Conservation (phyloP, 2,888 invertebrate genomes). For the Toxonevra muliebris region DNA sequence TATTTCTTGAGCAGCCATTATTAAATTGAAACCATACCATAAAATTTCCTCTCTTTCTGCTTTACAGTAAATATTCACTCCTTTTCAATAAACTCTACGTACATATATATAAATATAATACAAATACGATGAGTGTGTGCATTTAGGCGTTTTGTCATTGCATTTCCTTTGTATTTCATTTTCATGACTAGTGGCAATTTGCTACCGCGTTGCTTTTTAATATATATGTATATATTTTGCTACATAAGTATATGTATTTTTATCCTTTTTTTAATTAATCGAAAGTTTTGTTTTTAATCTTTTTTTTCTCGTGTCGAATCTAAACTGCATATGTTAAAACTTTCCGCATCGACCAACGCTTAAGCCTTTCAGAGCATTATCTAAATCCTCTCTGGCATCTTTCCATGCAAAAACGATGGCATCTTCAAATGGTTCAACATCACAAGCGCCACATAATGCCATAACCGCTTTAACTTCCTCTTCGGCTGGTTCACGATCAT, state of each 20-base stretch:
- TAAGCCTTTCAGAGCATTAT: conserved; percentile 60
- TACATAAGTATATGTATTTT: neutral
- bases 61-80: neutral
- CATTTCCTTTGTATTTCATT: too few species aligned
- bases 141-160: too few species aligned
- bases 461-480: conserved; percentile 84
- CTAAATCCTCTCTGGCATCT: conserved; percentile 61
- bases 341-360: conserved; percentile 63
- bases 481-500: conserved; percentile 84
- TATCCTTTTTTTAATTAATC: neutral
- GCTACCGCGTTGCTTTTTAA: too few species aligned
- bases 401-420: conserved; percentile 83
- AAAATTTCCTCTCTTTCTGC: too few species aligned
- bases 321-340: conserved; percentile 47
- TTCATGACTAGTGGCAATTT: too few species aligned
- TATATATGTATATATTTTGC: neutral
- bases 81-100: neutral
- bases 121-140: neutral
- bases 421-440: conserved; percentile 81
- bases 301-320: neutral
- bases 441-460: conserved; percentile 80
- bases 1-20: too few species aligned
- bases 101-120: conserved; percentile 17
- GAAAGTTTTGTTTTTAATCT: neutral
- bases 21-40: neutral